These are phyloP conservation scores for Drosophila littoralis DNA, from an alignment of 1,140 invertebrate species.

Conservation along the genomic window DNA sequence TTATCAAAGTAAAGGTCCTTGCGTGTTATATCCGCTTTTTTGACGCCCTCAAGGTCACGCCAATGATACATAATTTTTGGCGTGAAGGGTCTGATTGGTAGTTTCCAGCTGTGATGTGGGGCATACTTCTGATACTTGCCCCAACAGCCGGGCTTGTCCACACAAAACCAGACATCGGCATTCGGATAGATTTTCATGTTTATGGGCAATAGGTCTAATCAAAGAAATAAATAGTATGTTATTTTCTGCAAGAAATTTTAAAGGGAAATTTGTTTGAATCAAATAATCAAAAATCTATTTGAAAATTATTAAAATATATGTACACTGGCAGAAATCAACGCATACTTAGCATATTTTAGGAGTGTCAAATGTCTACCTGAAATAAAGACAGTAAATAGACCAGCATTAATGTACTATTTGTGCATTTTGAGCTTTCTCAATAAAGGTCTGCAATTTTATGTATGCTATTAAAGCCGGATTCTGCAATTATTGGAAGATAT, in stretches of 20 bases:
- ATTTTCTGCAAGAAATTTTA: not conserved
- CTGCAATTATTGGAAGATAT: too few relatives aligned
- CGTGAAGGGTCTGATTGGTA: conserved; percentile 15
- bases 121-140: conserved; percentile 49
- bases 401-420: too few relatives aligned
- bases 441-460: too few relatives aligned
- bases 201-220: not conserved
- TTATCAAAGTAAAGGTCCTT: conserved; percentile 59
- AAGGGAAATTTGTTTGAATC: not conserved
- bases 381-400: too few relatives aligned
- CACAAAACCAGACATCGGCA: conserved; percentile 53
- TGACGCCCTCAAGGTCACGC: conserved; percentile 58
- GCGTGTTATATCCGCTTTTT: conserved; percentile 39
- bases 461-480: too few relatives aligned
- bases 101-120: conserved; percentile 56
- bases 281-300: not conserved
- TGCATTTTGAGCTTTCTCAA: too few relatives aligned
- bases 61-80: conserved; percentile 55
- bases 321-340: not conserved
- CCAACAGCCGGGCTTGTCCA: conserved; percentile 55
- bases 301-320: not conserved
- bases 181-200: conserved; percentile 57
- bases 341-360: not conserved
- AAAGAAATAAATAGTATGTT: not conserved
- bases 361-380: too few relatives aligned